phyloP scores from a whole-genome alignment of 1,140 invertebrate species.

The Oryctes rhinoceros region DNA sequence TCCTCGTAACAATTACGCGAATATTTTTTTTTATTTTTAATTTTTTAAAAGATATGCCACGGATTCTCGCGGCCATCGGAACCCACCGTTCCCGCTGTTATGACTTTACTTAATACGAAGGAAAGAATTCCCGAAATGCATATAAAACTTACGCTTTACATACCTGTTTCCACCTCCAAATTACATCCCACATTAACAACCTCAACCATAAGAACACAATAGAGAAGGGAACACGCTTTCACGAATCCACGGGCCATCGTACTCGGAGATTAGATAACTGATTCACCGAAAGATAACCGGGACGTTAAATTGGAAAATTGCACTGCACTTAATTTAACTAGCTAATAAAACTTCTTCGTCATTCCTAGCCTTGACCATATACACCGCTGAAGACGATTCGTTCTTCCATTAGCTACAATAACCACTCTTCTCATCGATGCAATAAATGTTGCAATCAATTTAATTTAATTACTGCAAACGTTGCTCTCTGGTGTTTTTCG shows the following conservation, averaged over 20 bases:
- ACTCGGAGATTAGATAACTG: background rate
- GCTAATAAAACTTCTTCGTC: background rate
- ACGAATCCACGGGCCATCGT: background rate
- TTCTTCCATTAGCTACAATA: too few relatives aligned
- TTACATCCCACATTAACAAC: background rate
- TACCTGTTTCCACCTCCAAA: background rate
- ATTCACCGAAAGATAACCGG: background rate
- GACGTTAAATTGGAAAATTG: background rate
- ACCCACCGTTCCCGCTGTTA: too few relatives aligned
- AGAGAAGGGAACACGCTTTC: background rate
- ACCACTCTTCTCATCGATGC: too few relatives aligned
- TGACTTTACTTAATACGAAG: too few relatives aligned
- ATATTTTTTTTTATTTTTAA: too few relatives aligned
- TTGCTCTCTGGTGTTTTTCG: too few relatives aligned
- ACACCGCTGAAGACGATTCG: too few relatives aligned
- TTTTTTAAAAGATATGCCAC: too few relatives aligned
- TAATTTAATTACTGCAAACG: too few relatives aligned
- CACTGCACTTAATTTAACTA: background rate
- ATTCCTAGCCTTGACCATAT: constrained; percentile 7
- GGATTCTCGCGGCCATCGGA: too few relatives aligned
- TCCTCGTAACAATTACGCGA: too few relatives aligned
- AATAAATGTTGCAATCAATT: too few relatives aligned
- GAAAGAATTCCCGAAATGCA: background rate
- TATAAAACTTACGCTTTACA: background rate
- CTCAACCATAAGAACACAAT: background rate